phyloP scores from a whole-genome alignment of 2,888 invertebrate genomes.

The Mycalesis mineus region DNA sequence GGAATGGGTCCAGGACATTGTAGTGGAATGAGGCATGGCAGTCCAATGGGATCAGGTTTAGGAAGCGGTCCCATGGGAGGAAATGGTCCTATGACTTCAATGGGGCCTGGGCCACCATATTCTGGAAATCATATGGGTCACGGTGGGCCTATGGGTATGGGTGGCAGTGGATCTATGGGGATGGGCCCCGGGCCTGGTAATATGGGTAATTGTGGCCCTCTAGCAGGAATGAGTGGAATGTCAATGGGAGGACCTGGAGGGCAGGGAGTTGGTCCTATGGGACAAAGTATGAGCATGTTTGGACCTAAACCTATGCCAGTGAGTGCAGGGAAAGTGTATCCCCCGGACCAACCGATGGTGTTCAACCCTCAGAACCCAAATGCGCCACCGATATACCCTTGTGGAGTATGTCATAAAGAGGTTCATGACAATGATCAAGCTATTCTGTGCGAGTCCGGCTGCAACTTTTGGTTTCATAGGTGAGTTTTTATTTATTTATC shows the following conservation, averaged over 20 bases:
- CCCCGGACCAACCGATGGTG: conserved; percentile 97
- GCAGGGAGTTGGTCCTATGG: conserved; percentile 78
- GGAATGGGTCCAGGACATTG: conserved; percentile 75
- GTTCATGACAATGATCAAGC: conserved; percentile 99
- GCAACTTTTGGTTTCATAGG: conserved; percentile 99
- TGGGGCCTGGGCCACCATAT: conserved; percentile 73
- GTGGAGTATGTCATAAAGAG: conserved; percentile 98
- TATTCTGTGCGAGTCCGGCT: conserved; percentile 97
- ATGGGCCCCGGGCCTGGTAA: conserved; percentile 72
- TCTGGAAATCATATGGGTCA: conserved; percentile 73
- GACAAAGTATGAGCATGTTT: conserved; percentile 80
- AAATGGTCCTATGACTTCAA: conserved; percentile 69
- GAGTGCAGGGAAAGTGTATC: conserved; percentile 94
- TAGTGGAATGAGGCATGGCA: conserved; percentile 75
- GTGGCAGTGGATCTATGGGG: conserved; percentile 67
- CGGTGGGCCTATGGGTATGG: conserved; percentile 75
- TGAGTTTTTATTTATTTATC: conserved; percentile 49
- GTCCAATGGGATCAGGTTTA: conserved; percentile 77
- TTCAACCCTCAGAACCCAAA: conserved; percentile 99
- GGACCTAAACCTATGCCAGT: conserved; percentile 95
- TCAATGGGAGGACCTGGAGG: conserved; percentile 75
- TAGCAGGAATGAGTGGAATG: conserved; percentile 76
- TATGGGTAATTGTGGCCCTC: conserved; percentile 72
- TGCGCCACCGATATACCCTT: conserved; percentile 98
- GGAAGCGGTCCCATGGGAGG: conserved; percentile 79